phyloP scores from a whole-genome alignment of 2,797 vertebrate species.

The Labeo calbasu region DNA sequence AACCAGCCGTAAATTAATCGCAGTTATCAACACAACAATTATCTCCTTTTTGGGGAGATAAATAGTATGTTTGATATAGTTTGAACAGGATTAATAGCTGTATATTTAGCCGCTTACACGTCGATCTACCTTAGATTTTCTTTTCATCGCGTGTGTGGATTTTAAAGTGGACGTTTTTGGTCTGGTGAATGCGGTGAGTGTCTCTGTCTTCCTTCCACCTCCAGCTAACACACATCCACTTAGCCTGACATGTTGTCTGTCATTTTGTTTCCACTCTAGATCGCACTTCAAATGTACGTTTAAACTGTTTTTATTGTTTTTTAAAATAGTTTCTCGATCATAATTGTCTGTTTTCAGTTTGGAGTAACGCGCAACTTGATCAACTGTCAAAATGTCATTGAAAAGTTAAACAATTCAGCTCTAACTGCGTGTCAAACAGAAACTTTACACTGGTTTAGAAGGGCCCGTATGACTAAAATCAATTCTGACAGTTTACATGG shows the following conservation, averaged over 20 bases:
- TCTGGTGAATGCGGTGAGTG: constrained; percentile 58
- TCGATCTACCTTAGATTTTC: neutral
- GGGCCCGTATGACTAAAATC: neutral
- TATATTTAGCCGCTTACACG: neutral
- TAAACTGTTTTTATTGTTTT: neutral
- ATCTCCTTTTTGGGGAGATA: neutral
- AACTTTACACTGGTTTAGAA: neutral
- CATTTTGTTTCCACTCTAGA: neutral
- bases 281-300: neutral
- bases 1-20: neutral
- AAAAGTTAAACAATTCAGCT: constrained; percentile 6
- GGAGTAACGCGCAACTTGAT: too few relatives aligned
- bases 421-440: constrained; percentile 1
- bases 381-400: constrained; percentile 37
- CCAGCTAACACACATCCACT: constrained; percentile 14
- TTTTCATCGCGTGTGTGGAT: constrained; percentile 15
- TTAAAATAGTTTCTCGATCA: neutral
- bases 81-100: neutral
- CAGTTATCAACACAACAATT: neutral
- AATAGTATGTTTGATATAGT: constrained; percentile 4
- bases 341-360: neutral
- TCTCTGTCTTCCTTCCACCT: constrained; percentile 8
- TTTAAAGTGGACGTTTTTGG: constrained; percentile 42
- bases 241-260: constrained; percentile 17
- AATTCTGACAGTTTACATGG: neutral